These are phyloP conservation scores for Baccha elongata DNA, from an alignment of 2,888 invertebrate genomes.

Conservation along the genomic window DNA sequence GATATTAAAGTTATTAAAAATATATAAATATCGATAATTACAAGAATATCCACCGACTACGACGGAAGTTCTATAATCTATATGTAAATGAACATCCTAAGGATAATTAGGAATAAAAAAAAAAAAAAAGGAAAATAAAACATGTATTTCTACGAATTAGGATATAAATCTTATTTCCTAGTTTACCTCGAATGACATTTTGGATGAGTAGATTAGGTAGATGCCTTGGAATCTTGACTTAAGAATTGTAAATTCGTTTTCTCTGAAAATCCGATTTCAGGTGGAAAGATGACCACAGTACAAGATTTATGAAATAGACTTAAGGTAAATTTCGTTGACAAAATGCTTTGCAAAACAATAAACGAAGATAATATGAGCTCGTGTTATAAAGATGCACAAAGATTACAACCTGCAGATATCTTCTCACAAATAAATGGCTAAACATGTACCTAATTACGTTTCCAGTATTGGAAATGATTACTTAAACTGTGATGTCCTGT, in stretches of 20 bases:
- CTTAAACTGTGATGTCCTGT: conserved; percentile 50
- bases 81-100: conserved; percentile 53
- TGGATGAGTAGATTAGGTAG: conserved; percentile 5
- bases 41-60: conserved; percentile 42
- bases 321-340: conserved; percentile 25
- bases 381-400: conserved; percentile 48
- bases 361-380: conserved; percentile 41
- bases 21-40: conserved; percentile 42
- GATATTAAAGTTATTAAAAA: neutral
- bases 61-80: too few species aligned
- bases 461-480: conserved; percentile 30
- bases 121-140: conserved; percentile 9
- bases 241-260: conserved; percentile 52
- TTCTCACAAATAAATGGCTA: conserved; percentile 27
- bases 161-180: conserved; percentile 23
- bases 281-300: conserved; percentile 32
- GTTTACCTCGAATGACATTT: conserved; percentile 18
- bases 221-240: neutral
- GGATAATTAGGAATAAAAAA: conserved; percentile 34
- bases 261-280: conserved; percentile 61
- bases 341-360: conserved; percentile 39
- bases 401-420: conserved; percentile 59
- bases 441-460: conserved; percentile 55
- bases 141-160: conserved; percentile 35
- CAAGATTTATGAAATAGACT: conserved; percentile 1